phyloP scores from a whole-genome alignment of 2,113 vertebrate genomes.

The Pseudorhombus dupliciocellatus region DNA sequence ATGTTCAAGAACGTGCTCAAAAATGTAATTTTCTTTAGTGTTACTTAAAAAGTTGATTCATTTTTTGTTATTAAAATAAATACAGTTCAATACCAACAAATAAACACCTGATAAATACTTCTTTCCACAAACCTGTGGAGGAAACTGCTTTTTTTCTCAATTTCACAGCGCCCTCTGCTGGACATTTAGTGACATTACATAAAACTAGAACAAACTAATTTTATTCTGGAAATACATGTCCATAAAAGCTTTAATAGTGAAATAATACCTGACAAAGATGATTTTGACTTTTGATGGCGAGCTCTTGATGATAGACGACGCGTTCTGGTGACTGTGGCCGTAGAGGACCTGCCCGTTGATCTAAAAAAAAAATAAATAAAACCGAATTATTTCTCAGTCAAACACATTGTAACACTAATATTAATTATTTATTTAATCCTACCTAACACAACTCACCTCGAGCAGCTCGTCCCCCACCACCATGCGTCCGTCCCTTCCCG shows the following conservation, averaged over 20 bases:
- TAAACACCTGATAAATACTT: too few species aligned
- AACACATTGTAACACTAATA: neutral
- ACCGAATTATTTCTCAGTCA: neutral
- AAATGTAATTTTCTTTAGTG: too few species aligned
- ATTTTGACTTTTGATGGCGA: conserved; percentile 94
- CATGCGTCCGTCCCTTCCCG: conserved; percentile 91
- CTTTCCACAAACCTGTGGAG: too few species aligned
- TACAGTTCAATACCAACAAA: too few species aligned
- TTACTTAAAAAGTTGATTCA: too few species aligned
- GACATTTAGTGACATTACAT: conserved; percentile 36
- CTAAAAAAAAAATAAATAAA: conserved; percentile 66
- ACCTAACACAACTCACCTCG: conserved; percentile 82
- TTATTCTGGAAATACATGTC: neutral
- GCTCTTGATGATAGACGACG: conserved; percentile 96
- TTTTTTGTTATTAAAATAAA: too few species aligned
- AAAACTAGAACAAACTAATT: neutral
- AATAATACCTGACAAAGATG: conserved; percentile 90
- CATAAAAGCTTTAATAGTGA: neutral
- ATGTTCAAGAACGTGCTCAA: too few species aligned
- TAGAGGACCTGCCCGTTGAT: conserved; percentile 96
- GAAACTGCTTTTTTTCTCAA: neutral
- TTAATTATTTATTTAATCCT: neutral
- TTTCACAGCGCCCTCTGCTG: conserved; percentile 63
- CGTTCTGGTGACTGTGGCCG: conserved; percentile 96
- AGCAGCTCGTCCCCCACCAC: conserved; percentile 94